A percentile compares a stretch with the other conserved stretches of the same genome.
phyloP scores from a whole-genome alignment of 1,140 invertebrate genomes.

The Vanessa atalanta region DNA sequence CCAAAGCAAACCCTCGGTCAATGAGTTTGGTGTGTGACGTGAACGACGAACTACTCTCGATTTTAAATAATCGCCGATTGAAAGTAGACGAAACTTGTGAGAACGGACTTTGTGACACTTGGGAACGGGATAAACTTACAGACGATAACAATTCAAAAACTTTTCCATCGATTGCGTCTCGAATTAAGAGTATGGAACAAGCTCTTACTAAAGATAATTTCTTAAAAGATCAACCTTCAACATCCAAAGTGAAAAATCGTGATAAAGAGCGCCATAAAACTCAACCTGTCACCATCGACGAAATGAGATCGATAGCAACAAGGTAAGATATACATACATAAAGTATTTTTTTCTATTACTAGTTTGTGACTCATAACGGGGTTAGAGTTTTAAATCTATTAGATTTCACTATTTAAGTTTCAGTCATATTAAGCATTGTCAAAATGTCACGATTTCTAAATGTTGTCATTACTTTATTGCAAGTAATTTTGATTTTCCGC shows the following conservation, averaged over 20 bases:
- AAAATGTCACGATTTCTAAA: conserved; percentile 18
- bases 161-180: conserved; percentile 78
- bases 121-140: conserved; percentile 45
- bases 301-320: conserved; percentile 80
- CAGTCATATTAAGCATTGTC: conserved; percentile 1
- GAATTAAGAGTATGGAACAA: conserved; percentile 79
- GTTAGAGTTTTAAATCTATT: conserved; percentile 15
- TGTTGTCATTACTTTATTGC: conserved; percentile 28
- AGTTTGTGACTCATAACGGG: conserved; percentile 19
- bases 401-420: not conserved
- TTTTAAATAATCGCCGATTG: conserved; percentile 71
- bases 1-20: conserved; percentile 70
- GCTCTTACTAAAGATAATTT: conserved; percentile 70
- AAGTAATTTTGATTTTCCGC: conserved; percentile 20
- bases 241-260: conserved; percentile 73
- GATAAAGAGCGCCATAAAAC: conserved; percentile 83
- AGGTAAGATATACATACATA: conserved; percentile 73
- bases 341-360: conserved; percentile 17
- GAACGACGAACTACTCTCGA: conserved; percentile 75
- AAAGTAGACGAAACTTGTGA: conserved; percentile 76
- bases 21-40: conserved; percentile 76
- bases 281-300: conserved; percentile 85
- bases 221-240: conserved; percentile 56
- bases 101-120: conserved; percentile 54
- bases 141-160: conserved; percentile 51